These are phyloP conservation scores for Catajapyx aquilonaris DNA, from an alignment of 1,140 invertebrate genomes.

Conservation along the genomic window DNA sequence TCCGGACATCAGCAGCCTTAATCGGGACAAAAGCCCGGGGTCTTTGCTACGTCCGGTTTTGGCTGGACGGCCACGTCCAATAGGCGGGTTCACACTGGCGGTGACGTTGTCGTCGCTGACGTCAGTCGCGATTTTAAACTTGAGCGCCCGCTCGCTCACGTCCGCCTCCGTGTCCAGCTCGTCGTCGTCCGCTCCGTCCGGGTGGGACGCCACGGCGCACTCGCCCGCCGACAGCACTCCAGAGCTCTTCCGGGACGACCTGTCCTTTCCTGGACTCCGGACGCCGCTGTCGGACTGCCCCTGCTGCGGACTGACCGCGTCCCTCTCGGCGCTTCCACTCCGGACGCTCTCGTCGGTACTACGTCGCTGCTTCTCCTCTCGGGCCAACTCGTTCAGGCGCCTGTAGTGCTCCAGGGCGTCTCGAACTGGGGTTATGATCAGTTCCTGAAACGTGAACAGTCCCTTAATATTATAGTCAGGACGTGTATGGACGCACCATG, in stretches of 20 bases:
- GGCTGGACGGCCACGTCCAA: no score
- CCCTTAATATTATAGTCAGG: no score
- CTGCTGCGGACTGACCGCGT: conserved; percentile 4
- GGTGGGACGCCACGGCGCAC: conserved; percentile 6
- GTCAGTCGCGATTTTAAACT: conserved; percentile 35
- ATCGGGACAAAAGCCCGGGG: no score
- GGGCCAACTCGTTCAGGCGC: conserved; percentile 37
- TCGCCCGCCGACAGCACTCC: conserved; percentile 6
- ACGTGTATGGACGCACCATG: background rate
- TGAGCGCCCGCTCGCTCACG: conserved; percentile 48
- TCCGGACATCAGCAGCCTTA: no score
- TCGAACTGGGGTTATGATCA: conserved; percentile 35
- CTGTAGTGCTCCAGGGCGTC: conserved; percentile 40
- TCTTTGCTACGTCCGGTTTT: no score
- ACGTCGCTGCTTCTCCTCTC: conserved; percentile 34
- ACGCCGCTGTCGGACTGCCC: conserved; percentile 8
- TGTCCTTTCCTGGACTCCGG: conserved; percentile 7
- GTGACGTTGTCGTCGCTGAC: conserved; percentile 5
- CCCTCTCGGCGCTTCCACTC: conserved; percentile 8
- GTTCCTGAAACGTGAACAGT: conserved; percentile 24
- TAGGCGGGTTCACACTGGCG: no score
- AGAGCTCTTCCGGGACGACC: conserved; percentile 5
- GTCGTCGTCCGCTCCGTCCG: conserved; percentile 4
- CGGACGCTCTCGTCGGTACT: conserved; percentile 28
- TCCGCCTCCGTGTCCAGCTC: conserved; percentile 45